These are phyloP conservation scores for Agapornis roseicollis DNA, from an alignment of 2,113 vertebrate species.

Conservation along the genomic window DNA sequence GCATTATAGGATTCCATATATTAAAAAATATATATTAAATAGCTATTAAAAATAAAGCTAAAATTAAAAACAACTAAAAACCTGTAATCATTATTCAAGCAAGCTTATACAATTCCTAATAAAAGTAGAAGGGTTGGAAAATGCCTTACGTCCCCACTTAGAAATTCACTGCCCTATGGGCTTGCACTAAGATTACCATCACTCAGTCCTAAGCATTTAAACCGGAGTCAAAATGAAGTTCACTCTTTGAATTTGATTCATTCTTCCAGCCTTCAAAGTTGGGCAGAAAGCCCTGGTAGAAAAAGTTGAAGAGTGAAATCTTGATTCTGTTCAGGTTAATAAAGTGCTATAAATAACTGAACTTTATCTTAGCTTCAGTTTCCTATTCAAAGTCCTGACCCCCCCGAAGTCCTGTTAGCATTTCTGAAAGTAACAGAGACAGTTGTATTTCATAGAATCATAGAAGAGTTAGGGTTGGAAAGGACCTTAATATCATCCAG, in stretches of 20 bases:
- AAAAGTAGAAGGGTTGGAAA: not conserved
- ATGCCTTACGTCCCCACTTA: accelerated
- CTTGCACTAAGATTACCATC: not conserved
- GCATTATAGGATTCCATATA: not conserved
- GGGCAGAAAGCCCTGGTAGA: not conserved
- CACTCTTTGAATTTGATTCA: not conserved
- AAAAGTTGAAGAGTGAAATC: not conserved
- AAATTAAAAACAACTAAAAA: not conserved
- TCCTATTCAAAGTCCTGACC: not conserved
- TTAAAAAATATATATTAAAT: not conserved
- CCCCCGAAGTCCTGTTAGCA: not conserved
- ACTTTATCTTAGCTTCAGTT: not conserved
- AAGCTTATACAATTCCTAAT: not conserved
- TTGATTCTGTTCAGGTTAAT: not conserved
- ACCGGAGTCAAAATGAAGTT: not conserved
- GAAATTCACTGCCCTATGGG: not conserved
- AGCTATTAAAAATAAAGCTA: not conserved
- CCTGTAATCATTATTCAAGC: not conserved
- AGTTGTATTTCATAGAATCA: too few relatives aligned
- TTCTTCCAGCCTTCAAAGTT: not conserved
- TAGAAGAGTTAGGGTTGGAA: too few relatives aligned
- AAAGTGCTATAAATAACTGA: not conserved
- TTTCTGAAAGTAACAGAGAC: not conserved
- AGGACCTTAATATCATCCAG: too few relatives aligned
- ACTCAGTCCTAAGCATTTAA: not conserved